Evolutionary conservation across 2,888 invertebrate genomes (phyloP).

Genomic region (Melinaea marsaeus): DNA sequence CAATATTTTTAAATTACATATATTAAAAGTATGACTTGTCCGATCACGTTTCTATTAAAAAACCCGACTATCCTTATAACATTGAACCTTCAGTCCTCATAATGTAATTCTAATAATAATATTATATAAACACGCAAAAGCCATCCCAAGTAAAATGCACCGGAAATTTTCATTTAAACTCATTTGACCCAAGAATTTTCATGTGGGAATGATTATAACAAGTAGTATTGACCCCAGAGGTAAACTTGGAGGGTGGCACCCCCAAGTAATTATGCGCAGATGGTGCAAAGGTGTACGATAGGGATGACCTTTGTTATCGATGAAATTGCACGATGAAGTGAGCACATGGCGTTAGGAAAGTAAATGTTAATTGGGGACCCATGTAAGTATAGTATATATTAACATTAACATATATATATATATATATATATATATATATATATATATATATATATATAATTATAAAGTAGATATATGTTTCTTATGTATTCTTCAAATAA

Average conservation of each 20-base stretch:
- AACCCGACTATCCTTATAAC: no score
- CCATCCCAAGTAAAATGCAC: neutral
- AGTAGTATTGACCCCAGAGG: constrained; percentile 43
- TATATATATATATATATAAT: no score
- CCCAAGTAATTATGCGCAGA: constrained; percentile 56
- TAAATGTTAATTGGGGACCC: neutral
- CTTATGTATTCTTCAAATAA: no score
- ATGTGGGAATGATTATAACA: constrained; percentile 1
- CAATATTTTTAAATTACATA: no score
- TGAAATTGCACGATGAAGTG: constrained; percentile 36
- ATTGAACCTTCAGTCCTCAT: no score
- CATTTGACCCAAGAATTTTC: constrained; percentile 3
- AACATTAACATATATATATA: no score
- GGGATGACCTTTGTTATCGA: constrained; percentile 66
- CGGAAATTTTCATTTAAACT: neutral
- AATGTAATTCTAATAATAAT: neutral
- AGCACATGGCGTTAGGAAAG: neutral
- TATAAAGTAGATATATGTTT: no score
- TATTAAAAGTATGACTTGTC: no score
- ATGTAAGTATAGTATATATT: no score
- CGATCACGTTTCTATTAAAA: no score
- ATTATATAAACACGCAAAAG: neutral
- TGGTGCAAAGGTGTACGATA: constrained; percentile 74
- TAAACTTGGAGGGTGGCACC: constrained; percentile 74
- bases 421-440: no score